Base-by-base conservation (phyloP, 2,797 vertebrate genomes). In the Pelodytes ibericus region DNA sequence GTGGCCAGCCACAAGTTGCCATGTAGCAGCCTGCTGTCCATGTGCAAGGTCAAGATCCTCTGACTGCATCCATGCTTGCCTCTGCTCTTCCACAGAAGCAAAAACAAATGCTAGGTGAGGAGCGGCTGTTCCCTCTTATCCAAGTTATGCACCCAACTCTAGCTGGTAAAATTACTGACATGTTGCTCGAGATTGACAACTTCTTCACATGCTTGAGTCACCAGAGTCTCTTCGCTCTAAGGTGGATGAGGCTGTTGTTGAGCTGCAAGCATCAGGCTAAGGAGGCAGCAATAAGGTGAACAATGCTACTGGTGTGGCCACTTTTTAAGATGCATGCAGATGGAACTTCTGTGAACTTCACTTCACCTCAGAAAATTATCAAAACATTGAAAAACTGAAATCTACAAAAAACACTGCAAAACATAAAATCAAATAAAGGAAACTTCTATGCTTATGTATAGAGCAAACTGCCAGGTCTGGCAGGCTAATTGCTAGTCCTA, bases 1-100 rank as follows among this genome's bases (percentile, higher is more conserved):
- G 92, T 30, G 90, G 94, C 13, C 96, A 98, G 88, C 95, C 95
- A 0, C 98, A 96, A 85, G 96, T 97, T 67, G 77, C 95, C 80
- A 96, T 99, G 96, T 97, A 98, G 87, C 98, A 99, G 97, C 96
- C 97, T 83, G 98, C 96, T 86, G 97, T 99, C 84, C 98, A 99
- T 69, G 96, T 99, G 81, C 98, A 99, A 93, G 96, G 96, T 87
- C 98, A 99, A 86, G 97, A 99, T 87, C 96, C 96, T 61, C 93
- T 99, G 90, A 99, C 98, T 79, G 95, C 97, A 85, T 98, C 98
- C 82, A 99, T 99, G 98, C 89, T 99, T 89, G 97, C 97, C 77
- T 95, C 96, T 82, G 97, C 97, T 27, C 96, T 95, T 59, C 96
- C 97, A 81, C 96, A 99, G 90, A 96, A 99, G 85, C 96, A 99